Percentiles rank a stretch among this genome's conserved stretches.
Conservation (phyloP, 2,888 invertebrate species). For the Augochlorella aurata region DNA sequence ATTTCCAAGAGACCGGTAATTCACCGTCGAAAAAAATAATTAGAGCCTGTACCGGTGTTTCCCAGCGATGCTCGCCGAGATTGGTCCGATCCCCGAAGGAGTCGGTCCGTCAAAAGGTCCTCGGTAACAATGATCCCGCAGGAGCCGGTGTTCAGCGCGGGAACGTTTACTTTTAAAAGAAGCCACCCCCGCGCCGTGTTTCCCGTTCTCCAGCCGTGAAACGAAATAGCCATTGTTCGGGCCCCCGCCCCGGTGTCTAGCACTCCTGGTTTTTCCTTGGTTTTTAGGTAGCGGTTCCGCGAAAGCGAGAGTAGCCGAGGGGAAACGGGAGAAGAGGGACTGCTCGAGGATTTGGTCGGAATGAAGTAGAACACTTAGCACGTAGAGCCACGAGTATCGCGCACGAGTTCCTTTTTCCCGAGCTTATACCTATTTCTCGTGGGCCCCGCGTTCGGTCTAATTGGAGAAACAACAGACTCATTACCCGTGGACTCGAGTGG, state of each 20-base stretch:
- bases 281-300: constrained; percentile 26
- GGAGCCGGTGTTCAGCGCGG: background rate
- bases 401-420: constrained; percentile 44
- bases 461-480: constrained; percentile 76
- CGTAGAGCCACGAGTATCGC: constrained; percentile 45
- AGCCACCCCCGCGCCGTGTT: background rate
- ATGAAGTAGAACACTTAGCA: constrained; percentile 59
- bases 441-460: constrained; percentile 66
- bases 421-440: constrained; percentile 42
- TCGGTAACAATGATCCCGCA: background rate
- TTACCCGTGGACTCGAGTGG: constrained; percentile 67
- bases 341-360: constrained; percentile 57
- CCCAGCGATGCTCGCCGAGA: too few relatives aligned
- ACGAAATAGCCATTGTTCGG: constrained; percentile 40
- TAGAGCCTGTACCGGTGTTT: too few relatives aligned
- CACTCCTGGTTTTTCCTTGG: constrained; percentile 9
- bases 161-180: background rate
- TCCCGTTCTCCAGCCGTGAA: constrained; percentile 14
- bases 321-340: background rate
- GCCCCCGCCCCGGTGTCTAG: background rate
- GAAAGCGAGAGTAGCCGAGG: constrained; percentile 37
- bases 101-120: background rate
- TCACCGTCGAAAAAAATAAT: too few relatives aligned
- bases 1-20: too few relatives aligned
- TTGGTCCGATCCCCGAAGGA: constrained; percentile 3